phyloP scores from a whole-genome alignment of 2,888 invertebrate genomes.

The Trachelus tabidus region DNA sequence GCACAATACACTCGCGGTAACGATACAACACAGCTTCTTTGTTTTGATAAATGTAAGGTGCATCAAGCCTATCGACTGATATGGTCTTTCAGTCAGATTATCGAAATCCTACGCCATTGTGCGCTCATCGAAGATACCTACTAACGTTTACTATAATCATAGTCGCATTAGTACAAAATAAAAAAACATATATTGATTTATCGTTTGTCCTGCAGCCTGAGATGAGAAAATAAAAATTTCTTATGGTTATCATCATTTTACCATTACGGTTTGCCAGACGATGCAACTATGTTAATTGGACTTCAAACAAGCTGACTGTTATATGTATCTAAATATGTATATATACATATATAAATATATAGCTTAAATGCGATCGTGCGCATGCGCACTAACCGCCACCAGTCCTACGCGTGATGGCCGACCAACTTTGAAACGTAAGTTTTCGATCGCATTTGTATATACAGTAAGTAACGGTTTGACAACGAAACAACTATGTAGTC shows the following conservation, averaged over 20 bases:
- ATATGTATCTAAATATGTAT: not conserved
- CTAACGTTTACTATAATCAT: not conserved
- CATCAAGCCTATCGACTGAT: slow-evolving; percentile 43
- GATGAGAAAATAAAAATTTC: not conserved
- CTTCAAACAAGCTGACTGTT: not conserved
- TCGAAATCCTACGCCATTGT: slow-evolving; percentile 36
- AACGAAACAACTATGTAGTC: not conserved
- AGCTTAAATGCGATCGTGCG: not conserved
- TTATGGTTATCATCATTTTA: not conserved
- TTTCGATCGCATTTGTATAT: not conserved
- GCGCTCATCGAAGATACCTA: not conserved
- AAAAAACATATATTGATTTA: not conserved
- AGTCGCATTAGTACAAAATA: not conserved
- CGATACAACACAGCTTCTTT: slow-evolving; percentile 15
- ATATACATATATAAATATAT: not conserved
- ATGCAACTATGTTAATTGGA: not conserved
- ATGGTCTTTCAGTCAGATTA: slow-evolving; percentile 6
- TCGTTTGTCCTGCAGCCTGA: not conserved
- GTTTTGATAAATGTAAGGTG: slow-evolving; percentile 32
- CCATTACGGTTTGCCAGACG: not conserved
- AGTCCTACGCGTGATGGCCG: not conserved
- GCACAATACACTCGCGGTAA: not conserved
- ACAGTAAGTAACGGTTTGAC: not conserved
- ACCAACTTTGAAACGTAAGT: not conserved
- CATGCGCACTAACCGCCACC: not conserved